These are phyloP conservation scores for Bubo scandiacus DNA, from an alignment of 2,113 vertebrate species.

Conservation along the genomic window DNA sequence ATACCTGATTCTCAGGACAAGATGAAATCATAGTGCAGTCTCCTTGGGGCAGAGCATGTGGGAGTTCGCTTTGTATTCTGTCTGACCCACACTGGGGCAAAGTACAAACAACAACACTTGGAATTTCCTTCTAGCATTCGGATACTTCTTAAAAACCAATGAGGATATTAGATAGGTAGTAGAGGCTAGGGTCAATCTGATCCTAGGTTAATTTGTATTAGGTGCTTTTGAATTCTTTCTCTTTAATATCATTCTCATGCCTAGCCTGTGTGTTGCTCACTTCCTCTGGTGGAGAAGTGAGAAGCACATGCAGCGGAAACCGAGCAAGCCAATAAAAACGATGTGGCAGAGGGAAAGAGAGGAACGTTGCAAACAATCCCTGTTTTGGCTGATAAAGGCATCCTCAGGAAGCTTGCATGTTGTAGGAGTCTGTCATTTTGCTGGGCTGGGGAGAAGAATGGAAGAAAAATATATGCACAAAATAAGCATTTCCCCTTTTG, in stretches of 20 bases:
- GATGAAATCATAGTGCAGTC: neutral
- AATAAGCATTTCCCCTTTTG: slow-evolving; percentile 15
- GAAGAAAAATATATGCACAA: neutral
- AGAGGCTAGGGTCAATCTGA: neutral
- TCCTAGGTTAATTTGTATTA: neutral
- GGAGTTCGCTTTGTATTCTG: neutral
- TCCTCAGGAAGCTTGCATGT: slow-evolving; percentile 21
- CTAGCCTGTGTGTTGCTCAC: neutral
- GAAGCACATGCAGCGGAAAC: neutral
- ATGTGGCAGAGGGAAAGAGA: neutral
- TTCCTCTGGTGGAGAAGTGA: slow-evolving; percentile 12
- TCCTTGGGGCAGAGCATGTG: neutral
- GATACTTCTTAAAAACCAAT: neutral
- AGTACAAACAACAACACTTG: neutral
- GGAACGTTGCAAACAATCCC: slow-evolving; percentile 13
- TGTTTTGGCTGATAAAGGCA: slow-evolving; percentile 40
- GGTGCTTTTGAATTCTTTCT: neutral
- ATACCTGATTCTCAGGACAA: neutral
- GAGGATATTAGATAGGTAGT: neutral
- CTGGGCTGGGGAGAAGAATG: neutral
- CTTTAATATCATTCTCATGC: neutral
- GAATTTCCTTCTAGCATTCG: neutral
- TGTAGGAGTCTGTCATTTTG: neutral
- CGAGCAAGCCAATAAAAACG: slow-evolving; percentile 3
- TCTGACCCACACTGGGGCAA: neutral